Evolutionary conservation across 2,888 invertebrate genomes (phyloP).

Genomic region (Sisyra terminalis): DNA sequence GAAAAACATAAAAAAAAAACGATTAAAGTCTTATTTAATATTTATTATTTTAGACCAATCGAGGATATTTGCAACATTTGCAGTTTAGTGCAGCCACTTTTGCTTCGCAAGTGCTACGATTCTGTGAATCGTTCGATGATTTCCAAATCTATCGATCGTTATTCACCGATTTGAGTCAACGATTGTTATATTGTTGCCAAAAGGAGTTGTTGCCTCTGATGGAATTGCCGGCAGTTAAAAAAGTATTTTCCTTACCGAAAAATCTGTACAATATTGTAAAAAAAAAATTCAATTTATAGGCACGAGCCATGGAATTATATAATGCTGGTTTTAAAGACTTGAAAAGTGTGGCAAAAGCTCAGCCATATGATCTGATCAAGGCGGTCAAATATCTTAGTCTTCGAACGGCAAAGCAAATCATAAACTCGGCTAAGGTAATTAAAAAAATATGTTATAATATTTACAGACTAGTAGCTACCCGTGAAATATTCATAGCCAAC

Average conservation of each 20-base stretch:
- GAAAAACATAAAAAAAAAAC: neutral
- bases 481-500: too few species aligned
- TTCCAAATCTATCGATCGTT: constrained; percentile 73
- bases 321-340: constrained; percentile 68
- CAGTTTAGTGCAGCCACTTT: constrained; percentile 54
- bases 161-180: constrained; percentile 51
- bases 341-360: constrained; percentile 57
- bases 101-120: constrained; percentile 58
- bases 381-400: constrained; percentile 52
- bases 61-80: constrained; percentile 68
- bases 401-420: constrained; percentile 62
- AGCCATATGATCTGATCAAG: constrained; percentile 40
- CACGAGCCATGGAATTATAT: constrained; percentile 68
- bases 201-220: constrained; percentile 65
- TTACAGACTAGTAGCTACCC: too few species aligned
- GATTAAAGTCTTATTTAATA: constrained; percentile 1
- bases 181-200: constrained; percentile 67
- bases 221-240: constrained; percentile 78
- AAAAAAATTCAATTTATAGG: constrained; percentile 32
- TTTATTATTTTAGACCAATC: constrained; percentile 30
- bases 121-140: constrained; percentile 62
- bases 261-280: too few species aligned
- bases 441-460: too few species aligned
- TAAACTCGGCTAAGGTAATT: constrained; percentile 71
- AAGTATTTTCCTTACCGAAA: constrained; percentile 35